Evolutionary conservation across 1,140 invertebrate species (phyloP), one percentile per base, ranked within the genome.

Genomic region (Augochlora pura): DNA sequence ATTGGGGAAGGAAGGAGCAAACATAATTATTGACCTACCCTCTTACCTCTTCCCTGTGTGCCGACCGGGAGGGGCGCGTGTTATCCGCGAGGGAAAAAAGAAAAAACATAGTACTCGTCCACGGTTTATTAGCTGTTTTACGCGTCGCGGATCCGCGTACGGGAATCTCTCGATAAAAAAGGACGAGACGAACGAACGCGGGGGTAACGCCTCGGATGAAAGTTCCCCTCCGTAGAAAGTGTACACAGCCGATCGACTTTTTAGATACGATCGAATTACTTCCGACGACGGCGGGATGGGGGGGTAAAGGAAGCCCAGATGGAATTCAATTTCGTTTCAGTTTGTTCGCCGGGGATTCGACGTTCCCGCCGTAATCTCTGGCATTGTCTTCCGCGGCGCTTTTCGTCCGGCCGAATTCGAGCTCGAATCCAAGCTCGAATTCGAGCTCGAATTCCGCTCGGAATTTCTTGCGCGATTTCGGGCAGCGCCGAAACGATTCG

Each of bases 261-360:
- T 69, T 77, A 65, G 70, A 21, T 80, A 60, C 42, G 68, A 72
- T 77, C 54, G 52, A 74, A 85, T 85, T 71, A 62, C 73, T 81
- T 85, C 60, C 78, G 82, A 81, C 81, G 21, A 18, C 16, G 49
- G 12, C n/a, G n/a, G n/a, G n/a, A n/a, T n/a, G n/a, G 77, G 59
- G 49, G 62, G 59, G 63, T n/a, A 7, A 77, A 52, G 52, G 62
- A 54, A 46, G 23, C 27, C n/a, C n/a, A n/a, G 3, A 57, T 62
- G 54, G 54, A 84, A 84, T 84, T 84, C 72, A 77, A 81, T 85
- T 84, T 81, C 38, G 71, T 83, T 84, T 84, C 38, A 67, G 80
- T 66, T 65, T 63, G 64, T 32, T 32, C 69, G 63, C 64, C 57
- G 49, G 68, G 49, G 68, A 85, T 73, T 39, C 52, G 21, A 14